These are phyloP conservation scores for Trissolcus brochymenae DNA, from an alignment of 2,888 invertebrate genomes.

Conservation along the genomic window DNA sequence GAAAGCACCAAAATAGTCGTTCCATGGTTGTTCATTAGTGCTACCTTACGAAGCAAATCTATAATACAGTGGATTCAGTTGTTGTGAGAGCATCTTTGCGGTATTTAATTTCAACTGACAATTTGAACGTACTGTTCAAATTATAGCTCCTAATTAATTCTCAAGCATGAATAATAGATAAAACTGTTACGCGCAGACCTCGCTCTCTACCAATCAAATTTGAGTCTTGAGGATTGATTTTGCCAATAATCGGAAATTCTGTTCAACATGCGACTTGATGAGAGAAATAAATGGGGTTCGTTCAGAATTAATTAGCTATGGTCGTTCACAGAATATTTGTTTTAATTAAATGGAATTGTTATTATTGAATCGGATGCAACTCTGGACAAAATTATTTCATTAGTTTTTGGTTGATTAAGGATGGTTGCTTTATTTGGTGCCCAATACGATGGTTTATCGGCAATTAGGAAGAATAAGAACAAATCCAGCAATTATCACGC, in stretches of 20 bases:
- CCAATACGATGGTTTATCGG: too few species aligned
- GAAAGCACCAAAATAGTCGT: constrained; percentile 29
- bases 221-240: constrained; percentile 1
- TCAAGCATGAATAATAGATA: constrained; percentile 6
- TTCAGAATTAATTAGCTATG: constrained; percentile 2
- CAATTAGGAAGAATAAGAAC: too few species aligned
- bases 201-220: constrained; percentile 1
- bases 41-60: constrained; percentile 27
- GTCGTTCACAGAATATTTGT: not conserved
- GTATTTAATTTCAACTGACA: constrained; percentile 25
- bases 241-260: not conserved
- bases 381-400: too few species aligned
- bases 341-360: too few species aligned
- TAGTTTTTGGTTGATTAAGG: too few species aligned
- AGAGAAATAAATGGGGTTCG: constrained; percentile 8
- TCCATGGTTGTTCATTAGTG: constrained; percentile 29
- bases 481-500: too few species aligned
- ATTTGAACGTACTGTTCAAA: constrained; percentile 6
- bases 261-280: not conserved
- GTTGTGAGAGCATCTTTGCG: not conserved
- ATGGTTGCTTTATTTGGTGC: too few species aligned
- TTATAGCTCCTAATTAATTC: constrained; percentile 26
- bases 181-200: constrained; percentile 1
- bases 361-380: too few species aligned
- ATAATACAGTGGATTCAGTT: too few species aligned